Evolutionary conservation across 1,140 invertebrate genomes (phyloP), one percentile per base, ranked within the genome.

Genomic region (Papilio machaon): DNA sequence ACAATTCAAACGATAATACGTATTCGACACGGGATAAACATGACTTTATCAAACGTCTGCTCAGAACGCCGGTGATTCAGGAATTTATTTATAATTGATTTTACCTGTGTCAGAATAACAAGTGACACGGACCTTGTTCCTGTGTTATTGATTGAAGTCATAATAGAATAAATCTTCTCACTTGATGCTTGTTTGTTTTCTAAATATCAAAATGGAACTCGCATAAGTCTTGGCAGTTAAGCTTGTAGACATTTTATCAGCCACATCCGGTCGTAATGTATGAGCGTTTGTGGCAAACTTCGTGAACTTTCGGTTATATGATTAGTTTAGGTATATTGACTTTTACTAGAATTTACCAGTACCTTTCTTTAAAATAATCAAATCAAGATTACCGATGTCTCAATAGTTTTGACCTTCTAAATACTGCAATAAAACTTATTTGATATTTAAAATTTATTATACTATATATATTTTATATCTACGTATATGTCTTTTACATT

Each of bases 1-100:
- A 85, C 85, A 86, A 87, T 89, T 81, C 76, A 80, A 84, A 82
- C 80, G 83, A 79, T 84, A 83, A 83, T 83, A 83, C 64, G 79
- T 67, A 75, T 77, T 80, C 76, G 80, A 84, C 49, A 76, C 78
- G 77, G 81, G 82, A 80, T 84, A 83, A 88, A 84, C 82, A 82
- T 73, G 78, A 64, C 80, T 83, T 85, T 84, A 84, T 85, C 78
- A 86, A 86, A 86, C 77, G 83, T 70, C 76, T 82, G 81, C 73
- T 58, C 79, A 83, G 46, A 73, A 80, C 73, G 82, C 67, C 58
- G 43, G 58, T 81, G 85, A 81, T 82, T 74, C 86, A 89, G 83
- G 83, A 86, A 87, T 87, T 88, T 38, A 35, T 70, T 84, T 85
- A 82, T 88, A 89, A 90, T 91, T 86, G 86, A 87, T 80, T 83